Percentiles rank a stretch among this genome's conserved stretches.
phyloP scores from a whole-genome alignment of 2,888 invertebrate species.

The Harmothoe impar region DNA sequence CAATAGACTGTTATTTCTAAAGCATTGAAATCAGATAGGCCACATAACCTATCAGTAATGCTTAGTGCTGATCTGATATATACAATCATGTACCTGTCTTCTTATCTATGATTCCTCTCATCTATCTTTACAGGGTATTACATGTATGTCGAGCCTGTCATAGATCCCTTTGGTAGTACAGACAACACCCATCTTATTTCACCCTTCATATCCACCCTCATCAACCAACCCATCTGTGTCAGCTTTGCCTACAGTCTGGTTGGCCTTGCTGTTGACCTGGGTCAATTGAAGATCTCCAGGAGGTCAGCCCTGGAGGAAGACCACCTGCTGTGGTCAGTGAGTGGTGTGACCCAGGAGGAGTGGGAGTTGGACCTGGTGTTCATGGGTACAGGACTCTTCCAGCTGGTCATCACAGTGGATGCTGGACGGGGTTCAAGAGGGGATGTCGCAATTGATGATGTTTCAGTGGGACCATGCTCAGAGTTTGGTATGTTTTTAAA shows the following conservation, averaged over 20 bases:
- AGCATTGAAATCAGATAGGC: no score
- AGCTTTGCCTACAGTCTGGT: not conserved
- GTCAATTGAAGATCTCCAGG: not conserved
- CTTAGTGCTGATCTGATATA: no score
- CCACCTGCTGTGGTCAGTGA: not conserved
- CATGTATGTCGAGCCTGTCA: constrained; percentile 1
- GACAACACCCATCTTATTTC: not conserved
- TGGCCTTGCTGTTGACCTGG: not conserved
- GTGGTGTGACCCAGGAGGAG: not conserved
- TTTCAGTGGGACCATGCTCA: constrained; percentile 12
- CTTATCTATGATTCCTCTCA: not conserved
- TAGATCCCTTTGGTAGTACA: not conserved
- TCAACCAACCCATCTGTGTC: not conserved
- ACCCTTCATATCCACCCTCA: not conserved
- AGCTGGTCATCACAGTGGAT: not conserved
- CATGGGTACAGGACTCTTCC: constrained; percentile 18
- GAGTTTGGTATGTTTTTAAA: not conserved
- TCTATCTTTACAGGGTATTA: not conserved
- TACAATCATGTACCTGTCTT: no score
- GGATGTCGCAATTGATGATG: constrained; percentile 41
- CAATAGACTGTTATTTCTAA: no score
- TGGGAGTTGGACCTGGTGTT: not conserved
- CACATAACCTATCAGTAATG: no score
- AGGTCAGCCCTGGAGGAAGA: not conserved
- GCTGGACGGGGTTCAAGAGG: not conserved